A percentile compares a stretch with the other conserved stretches of the same genome.
These are phyloP conservation scores for Excalfactoria chinensis DNA, from an alignment of 2,113 vertebrate species.

Conservation along the genomic window DNA sequence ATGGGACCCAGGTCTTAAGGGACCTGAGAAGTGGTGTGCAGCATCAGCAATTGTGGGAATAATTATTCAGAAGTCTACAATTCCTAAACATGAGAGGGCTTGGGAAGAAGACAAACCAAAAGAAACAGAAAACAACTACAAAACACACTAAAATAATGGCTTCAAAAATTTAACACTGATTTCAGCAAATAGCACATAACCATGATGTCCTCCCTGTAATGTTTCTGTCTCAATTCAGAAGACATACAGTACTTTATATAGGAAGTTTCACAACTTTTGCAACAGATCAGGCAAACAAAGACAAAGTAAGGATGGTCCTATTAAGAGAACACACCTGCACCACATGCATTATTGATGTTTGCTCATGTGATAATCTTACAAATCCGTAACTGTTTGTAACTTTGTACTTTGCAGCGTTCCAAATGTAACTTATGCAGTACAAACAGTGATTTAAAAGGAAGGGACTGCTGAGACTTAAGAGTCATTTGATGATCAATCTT, in stretches of 20 bases:
- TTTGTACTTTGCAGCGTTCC: neutral
- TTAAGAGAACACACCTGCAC: neutral
- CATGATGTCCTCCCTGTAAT: neutral
- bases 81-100: neutral
- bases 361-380: neutral
- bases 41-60: neutral
- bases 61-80: neutral
- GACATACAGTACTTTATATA: neutral
- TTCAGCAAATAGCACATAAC: neutral
- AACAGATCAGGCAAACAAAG: neutral
- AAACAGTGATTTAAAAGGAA: neutral
- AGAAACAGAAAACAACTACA: neutral
- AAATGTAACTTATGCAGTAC: neutral
- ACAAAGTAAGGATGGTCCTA: neutral
- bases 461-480: neutral
- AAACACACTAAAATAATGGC: neutral
- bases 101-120: fast-evolving
- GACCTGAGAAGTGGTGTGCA: neutral
- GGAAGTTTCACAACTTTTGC: neutral
- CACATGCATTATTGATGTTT: neutral
- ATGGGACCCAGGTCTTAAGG: too few species aligned
- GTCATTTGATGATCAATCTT: neutral
- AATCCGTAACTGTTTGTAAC: neutral
- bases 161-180: neutral
- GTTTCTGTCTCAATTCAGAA: neutral